Base-by-base conservation (phyloP, 2,888 invertebrate species). In the Shargacucullia verbasci region DNA sequence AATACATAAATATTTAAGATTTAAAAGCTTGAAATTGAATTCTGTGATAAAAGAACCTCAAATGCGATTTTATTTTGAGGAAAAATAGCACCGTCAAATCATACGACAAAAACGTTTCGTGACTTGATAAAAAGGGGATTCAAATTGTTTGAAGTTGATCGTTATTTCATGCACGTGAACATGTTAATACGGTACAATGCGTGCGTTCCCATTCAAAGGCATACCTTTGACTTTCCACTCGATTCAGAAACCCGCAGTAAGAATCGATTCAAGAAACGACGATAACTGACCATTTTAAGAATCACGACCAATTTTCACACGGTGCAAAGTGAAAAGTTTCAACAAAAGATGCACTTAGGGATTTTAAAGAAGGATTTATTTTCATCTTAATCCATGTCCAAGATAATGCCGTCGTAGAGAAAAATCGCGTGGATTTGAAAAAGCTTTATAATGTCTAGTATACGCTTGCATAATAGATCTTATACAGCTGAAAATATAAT, bases 291-390 rank as follows among this genome's bases (percentile, higher is more conserved):
- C 47, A 56, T 47, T 76, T 76, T 70, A 80, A 73, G 75, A 81
- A 78, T 79, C 68, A 55, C 67, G 56, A 59, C 55, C 63, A 56
- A 73, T 79, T 76, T 67, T 70, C 66, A 69, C 50, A 63, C 33
- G 47, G 48, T 54, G 46, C 37, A 60, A 71, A 71, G 70, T 76
- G 67, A 76, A 76, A 67, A 69, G 59, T 75, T 73, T 55, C 52
- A 43, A 48, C 47, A 41, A 49, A 52, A 65, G 52, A 73, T 75
- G 66, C 68, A 59, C 55, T 68, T 59, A 52, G 25, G 47, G 54
- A 61, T 61, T 67, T 76, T 55, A 72, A 59, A 53, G 61, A 69
- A 70, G 63, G 73, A 81, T 81, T 76, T 82, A 81, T 82, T 76
- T 74, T 71, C 69, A 69, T 73, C 73, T 71, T 73, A 78, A 80